phyloP scores from a whole-genome alignment of 2,113 vertebrate species.

The Ochotona princeps region DNA sequence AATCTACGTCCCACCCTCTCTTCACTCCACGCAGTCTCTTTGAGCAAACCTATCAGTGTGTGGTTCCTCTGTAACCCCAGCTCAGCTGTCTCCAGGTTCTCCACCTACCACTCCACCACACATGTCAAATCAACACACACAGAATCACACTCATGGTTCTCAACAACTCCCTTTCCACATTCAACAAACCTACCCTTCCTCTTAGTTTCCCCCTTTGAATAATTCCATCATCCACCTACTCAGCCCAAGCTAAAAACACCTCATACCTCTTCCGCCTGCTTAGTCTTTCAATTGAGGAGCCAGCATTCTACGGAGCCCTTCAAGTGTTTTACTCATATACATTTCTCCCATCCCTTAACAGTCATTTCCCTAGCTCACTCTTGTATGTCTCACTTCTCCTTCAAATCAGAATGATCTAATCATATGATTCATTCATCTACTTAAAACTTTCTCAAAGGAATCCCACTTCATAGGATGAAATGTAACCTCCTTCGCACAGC shows the following conservation, averaged over 20 bases:
- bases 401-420: background rate
- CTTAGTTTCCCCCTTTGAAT: background rate
- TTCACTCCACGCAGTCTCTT: background rate
- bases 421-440: background rate
- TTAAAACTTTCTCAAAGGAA: background rate
- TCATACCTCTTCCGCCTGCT: background rate
- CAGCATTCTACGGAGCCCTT: background rate
- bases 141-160: background rate
- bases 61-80: background rate
- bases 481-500: background rate
- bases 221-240: background rate
- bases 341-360: background rate
- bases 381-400: background rate
- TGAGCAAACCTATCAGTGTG: background rate
- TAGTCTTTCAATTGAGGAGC: background rate
- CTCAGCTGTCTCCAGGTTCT: background rate
- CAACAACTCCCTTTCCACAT: background rate
- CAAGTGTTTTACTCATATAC: background rate
- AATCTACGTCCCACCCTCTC: background rate
- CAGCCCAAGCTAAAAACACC: background rate
- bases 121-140: background rate
- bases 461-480: background rate
- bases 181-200: background rate
- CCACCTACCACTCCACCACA: background rate
- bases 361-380: background rate